Percentiles rank a stretch among this genome's conserved stretches.
Conservation (phyloP, 2,113 vertebrate species). For the Aleadryas rufinucha region DNA sequence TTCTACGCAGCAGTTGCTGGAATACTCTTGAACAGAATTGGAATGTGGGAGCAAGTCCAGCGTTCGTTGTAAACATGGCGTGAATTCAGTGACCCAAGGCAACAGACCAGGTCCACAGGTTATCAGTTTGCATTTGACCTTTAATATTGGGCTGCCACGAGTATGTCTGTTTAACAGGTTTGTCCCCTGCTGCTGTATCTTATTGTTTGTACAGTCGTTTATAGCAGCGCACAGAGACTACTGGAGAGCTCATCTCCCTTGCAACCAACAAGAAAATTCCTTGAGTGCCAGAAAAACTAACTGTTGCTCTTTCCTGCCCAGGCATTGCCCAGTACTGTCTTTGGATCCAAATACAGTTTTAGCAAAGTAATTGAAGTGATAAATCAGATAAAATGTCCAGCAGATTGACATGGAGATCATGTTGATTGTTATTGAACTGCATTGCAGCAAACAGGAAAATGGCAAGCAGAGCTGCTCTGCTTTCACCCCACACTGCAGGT, state of each 20-base stretch:
- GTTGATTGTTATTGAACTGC: not conserved
- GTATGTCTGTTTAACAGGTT: not conserved
- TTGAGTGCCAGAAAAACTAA: not conserved
- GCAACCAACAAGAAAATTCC: not conserved
- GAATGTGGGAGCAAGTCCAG: not conserved
- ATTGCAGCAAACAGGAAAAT: not conserved
- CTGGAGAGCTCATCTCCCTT: not conserved
- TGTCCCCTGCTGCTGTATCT: not conserved
- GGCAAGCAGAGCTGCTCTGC: not conserved
- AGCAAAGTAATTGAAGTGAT: not conserved
- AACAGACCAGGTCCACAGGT: not conserved
- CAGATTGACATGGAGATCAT: not conserved
- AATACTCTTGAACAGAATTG: not conserved
- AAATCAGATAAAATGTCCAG: not conserved
- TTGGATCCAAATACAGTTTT: not conserved
- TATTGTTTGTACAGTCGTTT: not conserved
- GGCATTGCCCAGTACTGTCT: not conserved
- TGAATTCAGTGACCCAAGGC: not conserved
- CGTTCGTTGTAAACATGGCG: not conserved
- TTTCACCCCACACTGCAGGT: not conserved
- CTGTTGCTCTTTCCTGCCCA: not conserved
- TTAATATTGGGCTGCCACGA: not conserved
- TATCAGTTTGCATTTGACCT: not conserved
- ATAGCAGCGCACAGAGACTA: rapidly evolving
- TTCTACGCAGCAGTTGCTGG: not conserved